Evolutionary conservation across 2,113 vertebrate species (phyloP).

Genomic region (Abramis brama): DNA sequence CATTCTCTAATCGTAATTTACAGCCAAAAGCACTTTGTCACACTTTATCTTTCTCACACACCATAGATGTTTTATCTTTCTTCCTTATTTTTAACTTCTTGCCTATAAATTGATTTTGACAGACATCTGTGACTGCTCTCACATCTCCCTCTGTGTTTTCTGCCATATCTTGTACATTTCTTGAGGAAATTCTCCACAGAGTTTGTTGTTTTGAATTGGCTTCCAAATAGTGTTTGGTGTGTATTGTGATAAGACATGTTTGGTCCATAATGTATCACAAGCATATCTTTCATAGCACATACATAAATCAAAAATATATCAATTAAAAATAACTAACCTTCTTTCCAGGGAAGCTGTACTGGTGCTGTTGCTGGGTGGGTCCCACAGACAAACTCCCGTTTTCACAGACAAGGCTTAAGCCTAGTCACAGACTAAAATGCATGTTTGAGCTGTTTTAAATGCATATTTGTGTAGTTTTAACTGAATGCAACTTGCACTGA

Average conservation of each 20-base stretch:
- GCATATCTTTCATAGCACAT: background rate
- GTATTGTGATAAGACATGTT: background rate
- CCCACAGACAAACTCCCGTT: too few relatives aligned
- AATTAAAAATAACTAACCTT: background rate
- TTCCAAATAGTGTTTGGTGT: background rate
- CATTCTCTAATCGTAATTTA: background rate
- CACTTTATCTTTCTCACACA: constrained; percentile 5
- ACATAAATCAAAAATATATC: background rate
- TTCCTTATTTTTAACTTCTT: background rate
- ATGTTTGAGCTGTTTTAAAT: too few relatives aligned
- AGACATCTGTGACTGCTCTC: background rate
- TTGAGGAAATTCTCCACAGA: constrained; percentile 1
- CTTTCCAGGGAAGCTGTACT: background rate
- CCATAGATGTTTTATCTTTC: constrained; percentile 25
- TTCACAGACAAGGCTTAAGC: too few relatives aligned
- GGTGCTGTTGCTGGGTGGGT: background rate
- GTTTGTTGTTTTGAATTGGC: constrained; percentile 31
- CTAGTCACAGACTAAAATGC: too few relatives aligned
- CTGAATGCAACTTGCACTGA: too few relatives aligned
- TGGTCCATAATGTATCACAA: background rate
- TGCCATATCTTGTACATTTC: background rate
- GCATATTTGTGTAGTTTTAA: too few relatives aligned
- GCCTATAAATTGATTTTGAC: constrained; percentile 28
- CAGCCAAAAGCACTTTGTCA: background rate
- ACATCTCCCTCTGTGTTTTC: constrained; percentile 15